These are phyloP conservation scores for Sanderia malayensis DNA, from an alignment of 30 jellyfish, hydroid and myxozoan genomes.

Conservation along the genomic window DNA sequence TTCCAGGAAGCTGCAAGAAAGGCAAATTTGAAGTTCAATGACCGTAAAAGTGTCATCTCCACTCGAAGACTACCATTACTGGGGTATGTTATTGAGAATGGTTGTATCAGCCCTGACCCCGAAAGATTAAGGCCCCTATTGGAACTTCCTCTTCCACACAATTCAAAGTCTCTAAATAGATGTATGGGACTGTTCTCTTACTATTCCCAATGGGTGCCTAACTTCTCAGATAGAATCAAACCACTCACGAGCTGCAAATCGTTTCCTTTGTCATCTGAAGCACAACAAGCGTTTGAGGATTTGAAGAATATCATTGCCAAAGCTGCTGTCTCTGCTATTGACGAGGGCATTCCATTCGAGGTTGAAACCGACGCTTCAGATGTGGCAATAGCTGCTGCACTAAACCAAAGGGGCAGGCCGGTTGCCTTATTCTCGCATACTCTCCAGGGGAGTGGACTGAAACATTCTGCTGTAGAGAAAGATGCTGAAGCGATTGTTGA, in stretches of 20 bases:
- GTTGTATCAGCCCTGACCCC: conserved; percentile 30
- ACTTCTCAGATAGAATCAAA: conserved; percentile 20
- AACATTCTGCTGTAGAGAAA: too few species aligned
- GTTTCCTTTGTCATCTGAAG: conserved; percentile 34
- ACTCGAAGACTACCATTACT: conserved; percentile 19
- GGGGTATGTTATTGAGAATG: conserved; percentile 33
- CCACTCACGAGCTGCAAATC: conserved; percentile 28
- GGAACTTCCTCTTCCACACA: conserved; percentile 59
- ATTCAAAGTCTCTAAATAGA: conserved; percentile 32
- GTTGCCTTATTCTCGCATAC: too few species aligned
- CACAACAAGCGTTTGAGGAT: conserved; percentile 12
- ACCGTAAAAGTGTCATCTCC: conserved; percentile 1
- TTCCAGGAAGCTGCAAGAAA: neutral
- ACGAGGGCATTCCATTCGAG: too few species aligned
- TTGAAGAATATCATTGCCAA: too few species aligned
- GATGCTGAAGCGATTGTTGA: too few species aligned
- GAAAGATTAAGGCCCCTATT: conserved; percentile 47
- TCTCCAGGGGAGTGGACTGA: too few species aligned
- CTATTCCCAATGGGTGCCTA: conserved; percentile 54
- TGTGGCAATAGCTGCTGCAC: too few species aligned
- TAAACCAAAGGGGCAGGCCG: too few species aligned
- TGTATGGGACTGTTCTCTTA: conserved; percentile 30
- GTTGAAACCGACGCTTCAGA: too few species aligned
- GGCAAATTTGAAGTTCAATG: neutral
- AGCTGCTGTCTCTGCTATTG: too few species aligned